Base-by-base conservation (phyloP, 2,113 vertebrate genomes). In the Sardina pilchardus region DNA sequence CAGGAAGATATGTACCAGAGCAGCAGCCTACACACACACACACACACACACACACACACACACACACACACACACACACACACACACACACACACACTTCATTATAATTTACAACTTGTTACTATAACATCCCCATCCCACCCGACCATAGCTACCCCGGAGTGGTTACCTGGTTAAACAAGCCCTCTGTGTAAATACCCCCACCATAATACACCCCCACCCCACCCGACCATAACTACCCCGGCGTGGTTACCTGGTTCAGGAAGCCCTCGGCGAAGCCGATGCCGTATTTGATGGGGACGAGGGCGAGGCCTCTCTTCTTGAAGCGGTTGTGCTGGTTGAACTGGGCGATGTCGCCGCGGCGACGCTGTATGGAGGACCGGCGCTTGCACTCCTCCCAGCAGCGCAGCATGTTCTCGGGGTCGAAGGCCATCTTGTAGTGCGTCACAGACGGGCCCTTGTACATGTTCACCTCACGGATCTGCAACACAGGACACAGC, bases 381-480 rank as follows among this genome's bases (percentile, higher is more conserved):
- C 89, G 95, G 10, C 87, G 78, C 91, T 96, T 94, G 86, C 96
- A 97, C 36, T 97, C 90, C 0, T 95, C 88, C 97, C 96, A 97
- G 86, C 96, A 97, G 45, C 90, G 93, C 78, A 87, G 88, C 85
- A 97, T 84, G 84, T 94, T 94, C 83, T 95, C 92, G 0, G 95
- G 92, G 89, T 91, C 94, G 90, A 97, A 95, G 9, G 93, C 87
- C 83, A 96, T 91, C 87, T 96, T 95, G 91, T 95, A 97, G 90
- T 94, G 93, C 0, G 94, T 96, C 86, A 92, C 36, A 0, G 94
- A 94, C 45, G 92, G 84, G 0, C 92, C 93, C 84, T 85, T 94
- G 93, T 96, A 97, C 95, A 97, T 94, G 92, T 97, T 97, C 85
- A 93, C 91, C 93, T 97, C 95, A 8, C 94, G 94, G 44, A 97